These are phyloP conservation scores for Drosophila austrosaltans DNA, from an alignment of 2,888 invertebrate species.

Conservation along the genomic window DNA sequence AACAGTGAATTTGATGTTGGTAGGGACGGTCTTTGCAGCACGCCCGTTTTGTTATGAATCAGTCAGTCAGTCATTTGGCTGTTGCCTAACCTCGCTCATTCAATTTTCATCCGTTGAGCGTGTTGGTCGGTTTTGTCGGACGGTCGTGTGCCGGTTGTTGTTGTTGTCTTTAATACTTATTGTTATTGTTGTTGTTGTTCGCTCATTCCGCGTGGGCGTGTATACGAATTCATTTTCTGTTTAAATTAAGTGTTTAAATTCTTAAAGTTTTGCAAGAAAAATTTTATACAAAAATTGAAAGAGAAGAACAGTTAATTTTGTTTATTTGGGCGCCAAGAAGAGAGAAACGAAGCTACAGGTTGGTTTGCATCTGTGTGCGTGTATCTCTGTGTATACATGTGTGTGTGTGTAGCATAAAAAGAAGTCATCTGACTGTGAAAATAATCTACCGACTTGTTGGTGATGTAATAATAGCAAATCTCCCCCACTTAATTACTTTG, in stretches of 20 bases:
- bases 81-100: slow-evolving; percentile 48
- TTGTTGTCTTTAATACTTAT: slow-evolving; percentile 29
- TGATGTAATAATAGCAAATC: slow-evolving; percentile 38
- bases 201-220: slow-evolving; percentile 44
- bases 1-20: slow-evolving; percentile 7
- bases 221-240: slow-evolving; percentile 27
- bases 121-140: slow-evolving; percentile 47
- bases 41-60: slow-evolving; percentile 66
- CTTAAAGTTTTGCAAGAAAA: not conserved
- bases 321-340: not conserved
- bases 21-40: slow-evolving; percentile 21
- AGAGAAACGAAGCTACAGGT: slow-evolving; percentile 39
- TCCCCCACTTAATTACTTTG: not conserved
- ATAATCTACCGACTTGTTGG: slow-evolving; percentile 33
- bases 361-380: slow-evolving; percentile 21
- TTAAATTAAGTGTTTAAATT: slow-evolving; percentile 36
- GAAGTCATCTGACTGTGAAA: slow-evolving; percentile 8
- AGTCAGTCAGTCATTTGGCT: slow-evolving; percentile 44
- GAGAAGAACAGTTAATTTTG: not conserved
- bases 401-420: not conserved
- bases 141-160: slow-evolving; percentile 48
- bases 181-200: not conserved
- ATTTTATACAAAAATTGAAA: not conserved
- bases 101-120: slow-evolving; percentile 62
- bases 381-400: not conserved